phyloP scores from a whole-genome alignment of 2,113 vertebrate genomes.

The Dipodomys spectabilis region DNA sequence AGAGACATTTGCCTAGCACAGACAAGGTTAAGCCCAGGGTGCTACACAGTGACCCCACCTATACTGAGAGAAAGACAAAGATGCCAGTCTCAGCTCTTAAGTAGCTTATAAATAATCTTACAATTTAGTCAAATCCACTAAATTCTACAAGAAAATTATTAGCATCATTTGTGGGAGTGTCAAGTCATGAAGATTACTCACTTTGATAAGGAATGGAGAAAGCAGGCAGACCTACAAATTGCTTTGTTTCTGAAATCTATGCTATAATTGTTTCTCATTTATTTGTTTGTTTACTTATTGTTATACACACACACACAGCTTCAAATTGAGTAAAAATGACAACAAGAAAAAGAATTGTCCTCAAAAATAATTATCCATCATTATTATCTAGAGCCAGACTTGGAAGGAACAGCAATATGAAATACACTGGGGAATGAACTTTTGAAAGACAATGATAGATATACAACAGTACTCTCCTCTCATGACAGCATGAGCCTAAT shows the following conservation, averaged over 20 bases:
- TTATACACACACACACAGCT: not conserved
- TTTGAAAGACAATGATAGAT: not conserved
- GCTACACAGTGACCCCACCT: not conserved
- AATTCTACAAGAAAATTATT: not conserved
- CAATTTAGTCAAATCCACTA: not conserved
- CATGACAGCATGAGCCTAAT: not conserved
- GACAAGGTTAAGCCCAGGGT: not conserved
- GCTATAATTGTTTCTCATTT: not conserved
- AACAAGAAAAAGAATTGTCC: not conserved
- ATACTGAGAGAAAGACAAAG: slow-evolving; percentile 35
- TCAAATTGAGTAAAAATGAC: too few relatives aligned
- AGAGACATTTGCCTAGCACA: too few relatives aligned
- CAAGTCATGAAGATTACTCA: not conserved
- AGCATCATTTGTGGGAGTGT: not conserved
- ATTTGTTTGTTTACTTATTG: not conserved
- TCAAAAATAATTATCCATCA: not conserved
- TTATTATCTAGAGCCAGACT: not conserved
- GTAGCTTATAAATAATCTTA: slow-evolving; percentile 33
- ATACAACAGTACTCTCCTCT: not conserved
- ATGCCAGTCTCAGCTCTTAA: not conserved
- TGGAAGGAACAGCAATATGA: not conserved
- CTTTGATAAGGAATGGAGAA: not conserved
- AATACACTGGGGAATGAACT: not conserved
- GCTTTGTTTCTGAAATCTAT: slow-evolving; percentile 17
- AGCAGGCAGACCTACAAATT: not conserved